Conservation (phyloP, 2,888 invertebrate species). For the Sinhomidia bicolor region DNA sequence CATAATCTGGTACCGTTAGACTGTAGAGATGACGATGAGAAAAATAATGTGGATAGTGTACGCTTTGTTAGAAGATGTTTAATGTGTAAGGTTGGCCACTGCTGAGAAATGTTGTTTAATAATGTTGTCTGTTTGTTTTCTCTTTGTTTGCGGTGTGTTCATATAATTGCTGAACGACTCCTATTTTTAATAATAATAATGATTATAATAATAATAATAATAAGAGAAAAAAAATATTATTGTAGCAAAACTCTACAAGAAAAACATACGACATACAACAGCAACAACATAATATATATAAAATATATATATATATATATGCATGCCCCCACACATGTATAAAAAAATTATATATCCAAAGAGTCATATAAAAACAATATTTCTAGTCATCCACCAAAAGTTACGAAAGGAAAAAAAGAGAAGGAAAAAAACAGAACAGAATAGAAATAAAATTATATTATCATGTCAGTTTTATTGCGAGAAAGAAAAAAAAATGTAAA, state of each 20-base stretch:
- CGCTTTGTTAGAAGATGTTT: neutral
- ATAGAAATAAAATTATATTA: neutral
- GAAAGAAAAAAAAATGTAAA: neutral
- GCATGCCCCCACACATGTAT: constrained; percentile 35
- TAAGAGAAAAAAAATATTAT: constrained; percentile 36
- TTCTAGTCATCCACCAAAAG: constrained; percentile 72
- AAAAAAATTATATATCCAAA: too few relatives aligned
- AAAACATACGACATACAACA: constrained; percentile 5
- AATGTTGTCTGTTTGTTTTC: constrained; percentile 30
- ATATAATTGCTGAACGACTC: constrained; percentile 58
- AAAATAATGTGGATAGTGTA: neutral
- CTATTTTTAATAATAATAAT: constrained; percentile 65
- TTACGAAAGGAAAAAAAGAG: neutral
- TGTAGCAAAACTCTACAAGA: constrained; percentile 56
- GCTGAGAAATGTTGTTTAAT: neutral
- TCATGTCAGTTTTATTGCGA: constrained; percentile 5
- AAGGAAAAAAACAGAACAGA: neutral
- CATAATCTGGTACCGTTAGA: too few relatives aligned
- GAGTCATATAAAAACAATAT: constrained; percentile 64
- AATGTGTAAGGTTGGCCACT: neutral
- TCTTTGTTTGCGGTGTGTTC: constrained; percentile 71
- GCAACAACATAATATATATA: too few relatives aligned
- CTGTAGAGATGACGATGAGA: neutral
- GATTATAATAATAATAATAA: constrained; percentile 41
- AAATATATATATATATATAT: too few relatives aligned